Conservation (phyloP, 2,797 vertebrate genomes). For the Bufotes viridis region DNA sequence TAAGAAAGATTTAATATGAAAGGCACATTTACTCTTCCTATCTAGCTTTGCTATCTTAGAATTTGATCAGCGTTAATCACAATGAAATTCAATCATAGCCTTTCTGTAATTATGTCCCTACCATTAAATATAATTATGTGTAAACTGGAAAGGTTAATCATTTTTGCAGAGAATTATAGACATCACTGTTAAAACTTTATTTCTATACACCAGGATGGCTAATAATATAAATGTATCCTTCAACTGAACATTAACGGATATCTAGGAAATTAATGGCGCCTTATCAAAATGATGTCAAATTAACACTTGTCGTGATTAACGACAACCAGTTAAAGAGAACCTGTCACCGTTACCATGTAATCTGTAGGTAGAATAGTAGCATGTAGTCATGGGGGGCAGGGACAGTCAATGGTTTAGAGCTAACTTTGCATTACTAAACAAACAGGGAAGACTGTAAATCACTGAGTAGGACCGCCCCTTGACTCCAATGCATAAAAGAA, state of each 20-base stretch:
- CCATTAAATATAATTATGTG: slow-evolving; percentile 42
- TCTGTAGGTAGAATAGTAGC: too few relatives aligned
- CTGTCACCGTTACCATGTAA: too few relatives aligned
- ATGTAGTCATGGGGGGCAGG: too few relatives aligned
- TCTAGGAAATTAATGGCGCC: not conserved
- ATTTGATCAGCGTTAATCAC: slow-evolving; percentile 23
- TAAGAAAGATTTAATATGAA: slow-evolving; percentile 13
- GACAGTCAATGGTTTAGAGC: too few relatives aligned
- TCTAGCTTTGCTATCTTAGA: not conserved
- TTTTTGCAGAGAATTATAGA: slow-evolving; percentile 31
- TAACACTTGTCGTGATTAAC: slow-evolving; percentile 10
- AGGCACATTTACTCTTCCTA: slow-evolving; percentile 8
- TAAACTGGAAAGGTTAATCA: slow-evolving; percentile 53
- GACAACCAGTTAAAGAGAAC: not conserved
- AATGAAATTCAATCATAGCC: slow-evolving; percentile 36
- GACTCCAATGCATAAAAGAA: too few relatives aligned
- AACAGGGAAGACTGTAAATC: too few relatives aligned
- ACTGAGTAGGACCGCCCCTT: too few relatives aligned
- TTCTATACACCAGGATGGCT: not conserved
- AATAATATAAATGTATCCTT: slow-evolving; percentile 26
- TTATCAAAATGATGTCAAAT: slow-evolving; percentile 40
- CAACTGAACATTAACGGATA: not conserved
- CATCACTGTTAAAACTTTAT: slow-evolving; percentile 20
- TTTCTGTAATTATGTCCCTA: slow-evolving; percentile 27
- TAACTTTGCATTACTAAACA: too few relatives aligned